Conservation (phyloP, 2,113 vertebrate genomes). For the Periophthalmodon schlosseri region DNA sequence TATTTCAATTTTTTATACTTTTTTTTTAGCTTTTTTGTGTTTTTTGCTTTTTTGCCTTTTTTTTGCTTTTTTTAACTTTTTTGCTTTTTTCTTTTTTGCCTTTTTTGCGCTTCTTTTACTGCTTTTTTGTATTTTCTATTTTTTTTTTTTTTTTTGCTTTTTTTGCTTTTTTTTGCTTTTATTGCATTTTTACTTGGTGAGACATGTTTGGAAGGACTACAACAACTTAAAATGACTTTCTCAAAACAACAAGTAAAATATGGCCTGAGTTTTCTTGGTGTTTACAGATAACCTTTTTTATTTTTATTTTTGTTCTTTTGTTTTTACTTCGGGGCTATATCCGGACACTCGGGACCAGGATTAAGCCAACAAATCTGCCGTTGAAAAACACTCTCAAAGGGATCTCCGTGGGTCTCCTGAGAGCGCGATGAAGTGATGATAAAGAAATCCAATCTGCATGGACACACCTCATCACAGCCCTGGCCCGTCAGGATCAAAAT, state of each 20-base stretch:
- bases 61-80: too few species aligned
- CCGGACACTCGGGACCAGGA: not conserved
- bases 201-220: not conserved
- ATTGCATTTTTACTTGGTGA: not conserved
- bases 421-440: conserved; percentile 44
- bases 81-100: not conserved
- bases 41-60: too few species aligned
- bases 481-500: not conserved
- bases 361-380: conserved; percentile 19
- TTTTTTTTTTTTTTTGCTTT: too few species aligned
- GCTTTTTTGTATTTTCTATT: too few species aligned
- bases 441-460: conserved; percentile 51
- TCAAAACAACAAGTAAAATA: not conserved
- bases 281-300: not conserved
- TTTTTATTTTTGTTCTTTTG: not conserved
- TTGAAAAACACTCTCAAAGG: conserved; percentile 17
- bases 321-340: conserved; percentile 13
- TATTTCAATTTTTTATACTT: too few species aligned
- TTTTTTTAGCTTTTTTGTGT: too few species aligned
- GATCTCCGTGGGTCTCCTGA: conserved; percentile 28
- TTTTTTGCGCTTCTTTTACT: too few species aligned
- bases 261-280: not conserved
- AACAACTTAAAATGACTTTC: not conserved
- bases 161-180: too few species aligned
- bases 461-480: conserved; percentile 22